Evolutionary conservation across 2,888 invertebrate genomes (phyloP).

Genomic region (Mimachlamys varia): DNA sequence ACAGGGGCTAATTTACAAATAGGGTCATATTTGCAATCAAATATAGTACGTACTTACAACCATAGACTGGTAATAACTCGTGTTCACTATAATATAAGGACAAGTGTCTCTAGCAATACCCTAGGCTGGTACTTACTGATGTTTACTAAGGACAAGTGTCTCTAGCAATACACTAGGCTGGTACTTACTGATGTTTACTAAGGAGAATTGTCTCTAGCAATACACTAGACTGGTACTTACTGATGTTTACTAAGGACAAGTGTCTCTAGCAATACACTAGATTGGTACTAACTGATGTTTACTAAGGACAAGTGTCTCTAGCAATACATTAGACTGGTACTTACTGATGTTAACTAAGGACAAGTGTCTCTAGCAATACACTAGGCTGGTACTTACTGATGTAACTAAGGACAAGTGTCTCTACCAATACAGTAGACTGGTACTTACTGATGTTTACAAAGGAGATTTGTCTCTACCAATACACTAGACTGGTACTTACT

Average conservation of each 20-base stretch:
- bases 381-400: too few relatives aligned
- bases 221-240: constrained; percentile 82
- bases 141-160: too few relatives aligned
- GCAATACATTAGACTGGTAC: constrained; percentile 65
- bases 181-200: not conserved
- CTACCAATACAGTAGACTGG: too few relatives aligned
- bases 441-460: not conserved
- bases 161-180: not conserved
- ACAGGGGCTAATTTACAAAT: too few relatives aligned
- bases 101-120: too few relatives aligned
- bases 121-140: too few relatives aligned
- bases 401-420: too few relatives aligned
- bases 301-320: not conserved
- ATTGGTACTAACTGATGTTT: not conserved
- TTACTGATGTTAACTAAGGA: constrained; percentile 85
- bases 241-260: constrained; percentile 85
- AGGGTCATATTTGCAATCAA: too few relatives aligned
- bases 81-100: too few relatives aligned
- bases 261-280: constrained; percentile 83
- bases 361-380: constrained; percentile 86
- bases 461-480: too few relatives aligned
- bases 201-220: not conserved
- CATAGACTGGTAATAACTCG: too few relatives aligned
- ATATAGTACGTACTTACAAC: too few relatives aligned
- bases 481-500: not conserved